Evolutionary conservation across 2,888 invertebrate species (phyloP), one percentile per base, ranked within the genome.

Genomic region (Eledone cirrhosa): DNA sequence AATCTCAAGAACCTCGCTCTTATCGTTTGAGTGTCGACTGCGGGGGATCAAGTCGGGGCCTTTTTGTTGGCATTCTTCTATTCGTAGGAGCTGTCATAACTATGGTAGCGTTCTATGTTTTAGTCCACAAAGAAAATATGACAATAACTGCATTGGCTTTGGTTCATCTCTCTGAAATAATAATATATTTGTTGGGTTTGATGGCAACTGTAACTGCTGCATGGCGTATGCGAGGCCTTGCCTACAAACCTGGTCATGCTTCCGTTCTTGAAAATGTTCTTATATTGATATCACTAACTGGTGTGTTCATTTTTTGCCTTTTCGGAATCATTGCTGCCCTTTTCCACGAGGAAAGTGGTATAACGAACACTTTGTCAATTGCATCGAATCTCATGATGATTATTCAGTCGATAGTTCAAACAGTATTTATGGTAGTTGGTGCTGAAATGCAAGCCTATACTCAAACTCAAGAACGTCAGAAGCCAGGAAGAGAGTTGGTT

Each of bases 401-500:
- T 79, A 92, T 96, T 80, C 97, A 98, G 93, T 96, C 97, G 81
- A 94, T 97, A 27, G 93, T 97, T 13, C 98, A 98, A 92, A 93
- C 97, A 90, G 79, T 84, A 2, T 98, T 97, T 91, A 97, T 98
- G 85, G 95, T 96, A 78, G 97, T 97, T 89, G 97, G 97, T 0
- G 95, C 96, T 24, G 94, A 97, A 67, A 94, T 97, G 78, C 94
- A 95, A 41, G 96, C 97, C 27, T 95, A 96, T 89, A 93, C 96
- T 78, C 96, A 96, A 0, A 95, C 96, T 89, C 97, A 97, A 90
- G 96, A 96, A 90, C 94, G 95, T 86, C 96, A 95, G 91, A 97
- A 98, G 92, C 97, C 97, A 0, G 98, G 97, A 0, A 94, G 97
- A 81, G 97, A 98, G 90, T 95, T 97, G 80, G 97, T 98, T 83